Evolutionary conservation across 2,888 invertebrate species (phyloP).

Genomic region (Eustalomyia histrio): DNA sequence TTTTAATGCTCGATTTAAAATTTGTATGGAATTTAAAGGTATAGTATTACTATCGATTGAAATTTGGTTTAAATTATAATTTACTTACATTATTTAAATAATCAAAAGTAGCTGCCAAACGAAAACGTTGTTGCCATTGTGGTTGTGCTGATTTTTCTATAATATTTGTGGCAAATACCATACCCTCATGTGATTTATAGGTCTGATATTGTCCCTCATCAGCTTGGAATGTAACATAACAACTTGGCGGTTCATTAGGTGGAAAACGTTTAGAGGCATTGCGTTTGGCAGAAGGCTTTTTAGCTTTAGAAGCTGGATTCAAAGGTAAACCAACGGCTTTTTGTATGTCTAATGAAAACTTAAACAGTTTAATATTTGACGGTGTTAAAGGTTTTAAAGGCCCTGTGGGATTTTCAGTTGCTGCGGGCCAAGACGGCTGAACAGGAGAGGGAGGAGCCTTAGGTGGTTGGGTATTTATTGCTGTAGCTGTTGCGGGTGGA

Average conservation of each 20-base stretch:
- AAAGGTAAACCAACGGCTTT: constrained; percentile 82
- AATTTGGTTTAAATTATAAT: too few relatives aligned
- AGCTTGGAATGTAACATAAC: constrained; percentile 83
- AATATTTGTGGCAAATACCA: constrained; percentile 80
- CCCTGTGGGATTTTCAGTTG: constrained; percentile 14
- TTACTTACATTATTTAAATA: constrained; percentile 81
- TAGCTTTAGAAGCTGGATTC: constrained; percentile 72
- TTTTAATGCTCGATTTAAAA: too few relatives aligned
- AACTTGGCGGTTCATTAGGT: constrained; percentile 81
- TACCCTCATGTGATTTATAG: constrained; percentile 77
- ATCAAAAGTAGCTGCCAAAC: constrained; percentile 80
- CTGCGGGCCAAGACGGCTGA: background rate
- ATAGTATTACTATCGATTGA: too few relatives aligned
- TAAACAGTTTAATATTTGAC: constrained; percentile 69
- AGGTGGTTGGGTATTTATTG: background rate
- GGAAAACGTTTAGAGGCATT: constrained; percentile 73
- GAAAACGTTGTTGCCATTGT: constrained; percentile 81
- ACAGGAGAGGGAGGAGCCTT: background rate
- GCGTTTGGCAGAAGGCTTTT: constrained; percentile 72
- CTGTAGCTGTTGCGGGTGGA: constrained; percentile 20
- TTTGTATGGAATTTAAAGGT: too few relatives aligned
- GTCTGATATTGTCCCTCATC: constrained; percentile 70
- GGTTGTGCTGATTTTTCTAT: constrained; percentile 81
- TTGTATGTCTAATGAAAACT: constrained; percentile 81
- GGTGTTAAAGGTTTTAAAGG: constrained; percentile 42